phyloP scores from a whole-genome alignment of 1,140 invertebrate species.

The Platyscapa corneri region DNA sequence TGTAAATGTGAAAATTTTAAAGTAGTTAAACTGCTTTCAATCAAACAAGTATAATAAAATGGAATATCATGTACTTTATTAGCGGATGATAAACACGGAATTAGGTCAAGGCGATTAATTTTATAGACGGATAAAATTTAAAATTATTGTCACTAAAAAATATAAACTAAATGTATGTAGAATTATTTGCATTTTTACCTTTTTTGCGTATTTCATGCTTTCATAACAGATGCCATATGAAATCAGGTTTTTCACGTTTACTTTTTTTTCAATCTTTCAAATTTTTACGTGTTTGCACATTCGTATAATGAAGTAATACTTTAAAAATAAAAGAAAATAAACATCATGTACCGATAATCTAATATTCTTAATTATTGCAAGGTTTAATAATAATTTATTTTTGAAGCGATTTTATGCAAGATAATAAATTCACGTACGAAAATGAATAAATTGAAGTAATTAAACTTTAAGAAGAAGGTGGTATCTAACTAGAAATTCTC shows the following conservation, averaged over 20 bases:
- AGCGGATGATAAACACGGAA: constrained; percentile 9
- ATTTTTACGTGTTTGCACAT: not conserved
- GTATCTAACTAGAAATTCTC: not conserved
- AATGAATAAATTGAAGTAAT: not conserved
- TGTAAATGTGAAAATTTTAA: constrained; percentile 11
- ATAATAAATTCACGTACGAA: not conserved
- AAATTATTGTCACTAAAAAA: constrained; percentile 3
- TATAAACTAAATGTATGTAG: constrained; percentile 4
- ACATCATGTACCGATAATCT: not conserved
- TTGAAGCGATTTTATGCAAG: not conserved
- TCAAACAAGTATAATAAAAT: constrained; percentile 24
- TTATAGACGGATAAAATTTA: constrained; percentile 39
- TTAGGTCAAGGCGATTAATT: constrained; percentile 37
- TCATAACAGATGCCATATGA: not conserved
- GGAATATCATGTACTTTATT: constrained; percentile 16
- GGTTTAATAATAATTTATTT: not conserved
- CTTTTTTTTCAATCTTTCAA: not conserved
- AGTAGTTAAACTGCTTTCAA: constrained; percentile 5
- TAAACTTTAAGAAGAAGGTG: not conserved
- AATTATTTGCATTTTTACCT: not conserved
- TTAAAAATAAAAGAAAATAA: not conserved
- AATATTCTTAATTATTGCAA: not conserved
- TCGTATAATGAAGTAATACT: not conserved
- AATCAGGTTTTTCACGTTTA: not conserved
- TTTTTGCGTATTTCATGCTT: not conserved